Conservation (phyloP, 2,113 vertebrate genomes). For the Rynchops niger region DNA sequence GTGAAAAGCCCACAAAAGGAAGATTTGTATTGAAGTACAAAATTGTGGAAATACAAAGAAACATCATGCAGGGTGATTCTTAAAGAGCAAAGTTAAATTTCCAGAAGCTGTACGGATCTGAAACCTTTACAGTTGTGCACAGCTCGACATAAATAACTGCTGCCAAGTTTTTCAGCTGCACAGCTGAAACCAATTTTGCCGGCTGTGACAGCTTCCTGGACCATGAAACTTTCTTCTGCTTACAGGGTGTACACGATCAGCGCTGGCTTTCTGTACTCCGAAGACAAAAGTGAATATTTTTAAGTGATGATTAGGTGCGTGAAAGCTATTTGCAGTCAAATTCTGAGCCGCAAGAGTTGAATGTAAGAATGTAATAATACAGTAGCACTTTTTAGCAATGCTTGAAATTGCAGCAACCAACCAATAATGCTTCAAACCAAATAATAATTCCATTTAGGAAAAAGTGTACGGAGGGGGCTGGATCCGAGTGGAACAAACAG, state of each 20-base stretch:
- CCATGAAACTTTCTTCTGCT: neutral
- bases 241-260: neutral
- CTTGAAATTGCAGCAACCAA: neutral
- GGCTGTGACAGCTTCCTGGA: conserved; percentile 30
- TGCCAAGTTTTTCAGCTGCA: neutral
- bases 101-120: neutral
- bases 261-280: neutral
- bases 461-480: neutral
- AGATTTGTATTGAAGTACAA: neutral
- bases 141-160: neutral
- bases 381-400: neutral
- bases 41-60: neutral
- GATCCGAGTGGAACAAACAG: neutral
- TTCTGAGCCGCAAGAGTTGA: neutral
- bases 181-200: conserved; percentile 45
- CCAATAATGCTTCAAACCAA: conserved; percentile 2
- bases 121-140: neutral
- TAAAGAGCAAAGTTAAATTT: neutral
- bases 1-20: neutral
- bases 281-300: neutral
- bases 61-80: neutral
- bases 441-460: neutral
- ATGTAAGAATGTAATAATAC: neutral
- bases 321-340: neutral
- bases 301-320: neutral